phyloP scores from a whole-genome alignment of 2,113 vertebrate genomes.

The Penelope pileata region DNA sequence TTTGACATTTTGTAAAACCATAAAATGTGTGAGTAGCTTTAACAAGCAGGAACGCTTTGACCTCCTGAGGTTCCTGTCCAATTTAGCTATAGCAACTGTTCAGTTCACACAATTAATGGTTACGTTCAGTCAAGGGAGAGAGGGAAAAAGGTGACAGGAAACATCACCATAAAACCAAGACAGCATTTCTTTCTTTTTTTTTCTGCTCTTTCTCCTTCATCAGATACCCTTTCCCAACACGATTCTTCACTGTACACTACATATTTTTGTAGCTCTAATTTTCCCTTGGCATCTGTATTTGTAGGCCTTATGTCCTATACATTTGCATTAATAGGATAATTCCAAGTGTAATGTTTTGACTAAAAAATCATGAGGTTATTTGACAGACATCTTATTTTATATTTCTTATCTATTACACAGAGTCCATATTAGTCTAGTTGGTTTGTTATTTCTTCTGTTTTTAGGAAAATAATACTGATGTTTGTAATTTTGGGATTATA shows the following conservation, averaged over 20 bases:
- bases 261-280: not conserved
- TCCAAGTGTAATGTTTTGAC: not conserved
- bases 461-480: not conserved
- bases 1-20: constrained; percentile 57
- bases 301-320: not conserved
- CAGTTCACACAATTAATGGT: constrained; percentile 36
- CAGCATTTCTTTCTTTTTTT: not conserved
- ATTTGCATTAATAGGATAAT: not conserved
- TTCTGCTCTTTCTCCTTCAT: not conserved
- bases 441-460: not conserved
- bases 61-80: constrained; percentile 52
- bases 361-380: not conserved
- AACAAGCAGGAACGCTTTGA: constrained; percentile 58
- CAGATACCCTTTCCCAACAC: not conserved
- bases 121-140: not conserved
- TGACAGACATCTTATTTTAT: not conserved
- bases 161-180: not conserved
- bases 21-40: constrained; percentile 41
- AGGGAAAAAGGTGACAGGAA: constrained; percentile 18
- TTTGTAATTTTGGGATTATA: not conserved
- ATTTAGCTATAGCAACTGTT: constrained; percentile 46
- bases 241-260: not conserved
- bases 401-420: not conserved
- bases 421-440: not conserved
- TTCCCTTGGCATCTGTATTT: not conserved